These are phyloP conservation scores for Archilochus colubris DNA, from an alignment of 2,113 vertebrate species.

Conservation along the genomic window DNA sequence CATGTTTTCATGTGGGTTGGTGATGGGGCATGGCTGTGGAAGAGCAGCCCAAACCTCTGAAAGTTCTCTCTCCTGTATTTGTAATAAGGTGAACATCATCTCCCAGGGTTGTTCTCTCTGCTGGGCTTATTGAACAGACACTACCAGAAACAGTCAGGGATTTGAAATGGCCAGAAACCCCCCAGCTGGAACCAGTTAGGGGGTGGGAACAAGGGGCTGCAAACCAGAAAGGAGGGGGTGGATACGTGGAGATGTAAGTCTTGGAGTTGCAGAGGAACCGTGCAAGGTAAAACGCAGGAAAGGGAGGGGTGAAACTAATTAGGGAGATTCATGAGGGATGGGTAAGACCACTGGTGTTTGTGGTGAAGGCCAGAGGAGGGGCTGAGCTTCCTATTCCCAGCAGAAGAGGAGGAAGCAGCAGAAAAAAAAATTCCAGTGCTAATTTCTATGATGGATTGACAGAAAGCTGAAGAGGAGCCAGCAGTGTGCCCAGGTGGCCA, in stretches of 20 bases:
- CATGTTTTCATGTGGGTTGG: not conserved
- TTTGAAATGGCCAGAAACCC: too few relatives aligned
- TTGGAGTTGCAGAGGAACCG: not conserved
- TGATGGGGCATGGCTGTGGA: not conserved
- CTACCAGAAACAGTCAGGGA: not conserved
- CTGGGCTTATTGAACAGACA: not conserved
- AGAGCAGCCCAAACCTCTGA: not conserved
- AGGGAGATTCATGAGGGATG: not conserved
- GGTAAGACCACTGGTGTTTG: not conserved
- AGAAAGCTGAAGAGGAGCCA: too few relatives aligned
- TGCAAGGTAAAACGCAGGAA: not conserved
- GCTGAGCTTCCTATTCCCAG: not conserved
- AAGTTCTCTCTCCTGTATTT: not conserved
- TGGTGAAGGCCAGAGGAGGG: not conserved
- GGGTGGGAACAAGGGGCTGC: not conserved
- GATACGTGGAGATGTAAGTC: not conserved
- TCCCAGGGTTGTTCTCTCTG: not conserved
- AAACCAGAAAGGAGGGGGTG: not conserved
- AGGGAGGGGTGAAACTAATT: not conserved
- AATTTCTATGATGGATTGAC: not conserved
- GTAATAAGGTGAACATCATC: not conserved
- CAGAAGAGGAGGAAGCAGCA: not conserved
- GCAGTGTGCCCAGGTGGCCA: too few relatives aligned
- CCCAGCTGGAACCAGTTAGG: not conserved
- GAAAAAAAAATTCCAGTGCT: not conserved